Base-by-base conservation (phyloP, 2,797 vertebrate genomes). In the Gila robusta region DNA sequence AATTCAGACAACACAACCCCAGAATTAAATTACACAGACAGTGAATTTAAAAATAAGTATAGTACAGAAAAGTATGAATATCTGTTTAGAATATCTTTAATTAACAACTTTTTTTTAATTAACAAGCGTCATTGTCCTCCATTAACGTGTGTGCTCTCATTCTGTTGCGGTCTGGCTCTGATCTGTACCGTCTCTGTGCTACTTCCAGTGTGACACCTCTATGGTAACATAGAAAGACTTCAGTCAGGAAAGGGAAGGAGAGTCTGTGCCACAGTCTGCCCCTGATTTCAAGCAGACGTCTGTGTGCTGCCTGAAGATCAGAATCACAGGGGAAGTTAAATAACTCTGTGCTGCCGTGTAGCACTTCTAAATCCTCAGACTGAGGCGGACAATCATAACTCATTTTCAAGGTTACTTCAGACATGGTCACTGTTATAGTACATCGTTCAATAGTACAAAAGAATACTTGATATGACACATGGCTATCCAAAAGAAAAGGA, bases 31-130 rank as follows among this genome's bases (percentile, higher is more conserved):
- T 87, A 85, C 79, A 85, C 56, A 86, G 77, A 87, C 85, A 83
- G 80, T 49, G 47, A 81, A 85, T 86, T 81, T 82, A 86, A 90
- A 87, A 88, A 90, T 89, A 87, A 86, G 87, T 85, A 78, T 88
- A 84, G 62, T 87, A 90, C 88, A 89, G 81, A 89, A 89, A 90
- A 89, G 52, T 83, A 71, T 73, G 84, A 85, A 85, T 85, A 79
- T 80, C 26, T 54, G 81, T 86, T 82, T 67, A 86, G 73, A 88
- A 83, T 74, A 83, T 81, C 76, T 81, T 80, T 86, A 66, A 83
- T 80, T 84, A 66, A 83, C 74, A 87, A 83, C 69, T 69, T 82
- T 44, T 41, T 44, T 80, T 79, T 86, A 64, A 83, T 79, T 86
- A 64, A 83, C 74, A 87, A 39, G 81, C 74, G 21, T 86, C 79